These are phyloP conservation scores for Boulengeromyrus knoepffleri DNA, from an alignment of 2,113 vertebrate species.

Conservation along the genomic window DNA sequence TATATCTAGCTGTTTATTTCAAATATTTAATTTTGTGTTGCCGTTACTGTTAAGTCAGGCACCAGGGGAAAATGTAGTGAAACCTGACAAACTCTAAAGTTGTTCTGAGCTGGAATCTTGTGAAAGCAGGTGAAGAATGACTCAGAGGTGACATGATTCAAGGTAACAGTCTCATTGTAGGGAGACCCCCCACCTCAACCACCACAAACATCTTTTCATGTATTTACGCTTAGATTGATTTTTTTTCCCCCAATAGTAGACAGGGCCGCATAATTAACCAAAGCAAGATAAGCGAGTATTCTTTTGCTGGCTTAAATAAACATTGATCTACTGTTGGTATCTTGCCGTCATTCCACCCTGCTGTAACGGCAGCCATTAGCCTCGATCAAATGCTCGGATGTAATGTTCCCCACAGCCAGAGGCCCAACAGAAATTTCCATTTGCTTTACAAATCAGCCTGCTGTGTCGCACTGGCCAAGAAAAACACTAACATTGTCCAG, in stretches of 20 bases:
- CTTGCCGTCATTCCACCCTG: neutral
- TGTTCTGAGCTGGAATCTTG: slow-evolving; percentile 81
- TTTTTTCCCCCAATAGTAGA: neutral
- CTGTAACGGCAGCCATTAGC: neutral
- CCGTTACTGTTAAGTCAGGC: slow-evolving; percentile 75
- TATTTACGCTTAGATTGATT: neutral
- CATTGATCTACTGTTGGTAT: neutral
- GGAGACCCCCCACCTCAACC: slow-evolving; percentile 14
- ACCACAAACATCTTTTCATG: neutral
- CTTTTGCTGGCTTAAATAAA: neutral
- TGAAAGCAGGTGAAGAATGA: slow-evolving; percentile 85
- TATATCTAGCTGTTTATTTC: neutral
- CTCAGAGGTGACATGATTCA: slow-evolving; percentile 81
- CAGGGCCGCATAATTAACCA: neutral
- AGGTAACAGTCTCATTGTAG: slow-evolving; percentile 55
- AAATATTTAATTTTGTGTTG: neutral
- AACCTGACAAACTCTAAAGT: slow-evolving; percentile 79
- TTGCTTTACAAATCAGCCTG: neutral
- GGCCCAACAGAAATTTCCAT: neutral
- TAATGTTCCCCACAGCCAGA: neutral
- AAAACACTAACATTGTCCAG: neutral
- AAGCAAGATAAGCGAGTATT: neutral
- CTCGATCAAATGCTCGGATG: neutral
- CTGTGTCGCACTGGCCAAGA: neutral
- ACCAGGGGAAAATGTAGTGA: slow-evolving; percentile 76